Conservation (phyloP, 1,140 invertebrate species). For the Psix sp. region DNA sequence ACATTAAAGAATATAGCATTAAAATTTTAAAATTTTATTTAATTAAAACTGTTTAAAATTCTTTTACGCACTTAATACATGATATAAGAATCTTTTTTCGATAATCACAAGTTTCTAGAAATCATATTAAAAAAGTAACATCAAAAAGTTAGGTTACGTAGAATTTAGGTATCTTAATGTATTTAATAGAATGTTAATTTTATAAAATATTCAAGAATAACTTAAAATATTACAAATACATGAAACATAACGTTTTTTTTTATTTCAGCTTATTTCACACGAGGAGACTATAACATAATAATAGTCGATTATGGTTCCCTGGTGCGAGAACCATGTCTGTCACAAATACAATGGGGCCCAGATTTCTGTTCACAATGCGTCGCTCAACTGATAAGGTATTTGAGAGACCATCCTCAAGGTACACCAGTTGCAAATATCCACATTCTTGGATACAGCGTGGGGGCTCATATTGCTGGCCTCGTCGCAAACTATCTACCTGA, state of each 20-base stretch:
- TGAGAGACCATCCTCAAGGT: conserved; percentile 85
- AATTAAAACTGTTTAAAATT: too few species aligned
- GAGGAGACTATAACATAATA: conserved; percentile 89
- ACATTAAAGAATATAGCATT: too few species aligned
- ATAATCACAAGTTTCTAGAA: too few species aligned
- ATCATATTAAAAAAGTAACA: too few species aligned
- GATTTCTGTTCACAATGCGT: conserved; percentile 87
- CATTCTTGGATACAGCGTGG: conserved; percentile 90
- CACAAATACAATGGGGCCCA: conserved; percentile 89
- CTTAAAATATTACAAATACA: too few species aligned
- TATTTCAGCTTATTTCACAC: conserved; percentile 83
- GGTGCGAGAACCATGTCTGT: conserved; percentile 89
- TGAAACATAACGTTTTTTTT: conserved; percentile 21
- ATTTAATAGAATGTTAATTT: too few species aligned
- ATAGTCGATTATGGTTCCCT: conserved; percentile 89
- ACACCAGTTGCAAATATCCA: conserved; percentile 85
- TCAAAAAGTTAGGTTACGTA: too few species aligned
- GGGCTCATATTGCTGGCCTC: conserved; percentile 89
- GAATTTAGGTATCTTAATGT: too few species aligned
- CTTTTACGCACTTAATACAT: too few species aligned
- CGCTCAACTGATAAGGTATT: conserved; percentile 86
- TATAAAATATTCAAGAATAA: too few species aligned
- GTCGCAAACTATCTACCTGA: conserved; percentile 86
- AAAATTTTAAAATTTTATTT: neutral
- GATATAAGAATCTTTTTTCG: too few species aligned